phyloP scores from a whole-genome alignment of 2,113 vertebrate species.

The Himantopus leucocephalus region DNA sequence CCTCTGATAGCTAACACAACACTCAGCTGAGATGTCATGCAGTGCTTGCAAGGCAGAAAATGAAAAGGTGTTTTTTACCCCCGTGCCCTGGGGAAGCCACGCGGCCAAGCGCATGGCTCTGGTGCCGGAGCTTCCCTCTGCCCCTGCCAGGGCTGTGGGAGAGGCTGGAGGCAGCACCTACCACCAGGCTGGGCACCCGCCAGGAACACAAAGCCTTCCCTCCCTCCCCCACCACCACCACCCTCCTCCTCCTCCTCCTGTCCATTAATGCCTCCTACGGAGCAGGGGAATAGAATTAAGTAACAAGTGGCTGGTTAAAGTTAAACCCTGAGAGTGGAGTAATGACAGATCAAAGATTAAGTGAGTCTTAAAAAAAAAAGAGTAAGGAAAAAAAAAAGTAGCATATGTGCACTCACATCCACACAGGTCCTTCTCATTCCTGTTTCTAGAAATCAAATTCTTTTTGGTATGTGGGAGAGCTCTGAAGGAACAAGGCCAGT shows the following conservation, averaged over 20 bases:
- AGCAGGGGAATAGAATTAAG: slow-evolving; percentile 56
- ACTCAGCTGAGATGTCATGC: neutral
- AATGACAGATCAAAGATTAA: slow-evolving; percentile 65
- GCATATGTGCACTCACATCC: neutral
- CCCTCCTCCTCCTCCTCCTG: neutral
- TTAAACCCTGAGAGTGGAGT: slow-evolving; percentile 50
- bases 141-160: neutral
- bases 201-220: neutral
- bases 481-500: neutral
- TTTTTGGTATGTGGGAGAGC: neutral
- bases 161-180: slow-evolving; percentile 7
- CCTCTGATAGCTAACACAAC: neutral
- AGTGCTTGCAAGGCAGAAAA: neutral
- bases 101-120: neutral
- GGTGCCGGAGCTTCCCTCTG: neutral
- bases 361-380: neutral
- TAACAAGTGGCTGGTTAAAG: slow-evolving; percentile 61
- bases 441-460: neutral
- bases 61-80: neutral
- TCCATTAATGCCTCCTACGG: slow-evolving; percentile 12
- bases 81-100: neutral
- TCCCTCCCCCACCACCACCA: neutral
- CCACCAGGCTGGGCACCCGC: neutral
- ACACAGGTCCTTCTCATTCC: neutral
- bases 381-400: neutral